Evolutionary conservation across 2,113 vertebrate genomes (phyloP), one percentile per base, ranked within the genome.

Genomic region (Mus pahari): DNA sequence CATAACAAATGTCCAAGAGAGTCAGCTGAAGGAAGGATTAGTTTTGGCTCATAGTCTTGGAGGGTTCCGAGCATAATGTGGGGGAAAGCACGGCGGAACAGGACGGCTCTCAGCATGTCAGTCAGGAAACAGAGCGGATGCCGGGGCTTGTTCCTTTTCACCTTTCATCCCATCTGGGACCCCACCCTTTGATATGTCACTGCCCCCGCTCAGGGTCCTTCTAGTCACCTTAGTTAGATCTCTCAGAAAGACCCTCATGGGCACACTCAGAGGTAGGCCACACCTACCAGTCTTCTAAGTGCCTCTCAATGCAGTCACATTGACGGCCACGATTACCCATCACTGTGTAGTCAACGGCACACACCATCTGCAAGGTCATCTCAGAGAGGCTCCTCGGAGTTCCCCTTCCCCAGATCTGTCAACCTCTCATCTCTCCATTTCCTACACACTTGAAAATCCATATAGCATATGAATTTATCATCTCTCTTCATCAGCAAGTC

Each of bases 261-360:
- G 13, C 42, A 68, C 5, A 20, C 60, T 42, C 42, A 36, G 83
- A 68, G 39, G 5, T 12, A 2, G 36, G 39, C 22, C 82, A 33
- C 9, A 22, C 45, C 42, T 5, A 13, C 31, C 42, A 36, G 9
- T 50, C 45, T 48, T 2, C 3, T 3, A 7, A 45, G 45, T 14
- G 26, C 64, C 17, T 79, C 33, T n/a, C 9, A 50, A 36, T 45
- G 26, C 42, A 22, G 11, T 50, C 83, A 50, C 45, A 19, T 14
- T 50, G 62, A 50, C 64, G 36, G 28, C 19, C 45, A 68, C 5
- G 10, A 12, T 45, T 66, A 20, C 42, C 42, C 31, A 33, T 20
- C 31, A 36, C 7, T 14, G 48, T 0, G 16, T 19, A 7, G 31
- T 12, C 1, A 9, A 73, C 0, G 2, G 42, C n/a, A n/a, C 16